These are phyloP conservation scores for Brachymystax lenok DNA, from an alignment of 2,797 vertebrate genomes.

Conservation along the genomic window DNA sequence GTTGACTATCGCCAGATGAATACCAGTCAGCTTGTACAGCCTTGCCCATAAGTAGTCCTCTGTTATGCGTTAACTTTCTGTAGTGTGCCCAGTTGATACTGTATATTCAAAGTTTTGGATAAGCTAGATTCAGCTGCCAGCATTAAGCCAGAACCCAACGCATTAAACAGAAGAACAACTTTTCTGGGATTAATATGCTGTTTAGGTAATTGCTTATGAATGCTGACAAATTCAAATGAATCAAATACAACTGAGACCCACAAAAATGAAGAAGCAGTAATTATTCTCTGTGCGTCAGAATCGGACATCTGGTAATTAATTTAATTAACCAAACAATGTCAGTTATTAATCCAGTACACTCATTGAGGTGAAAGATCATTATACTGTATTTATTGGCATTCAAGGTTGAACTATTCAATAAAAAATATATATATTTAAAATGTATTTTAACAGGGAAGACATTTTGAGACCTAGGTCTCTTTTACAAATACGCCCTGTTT, in stretches of 20 bases:
- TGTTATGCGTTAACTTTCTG: not conserved
- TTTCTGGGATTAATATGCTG: not conserved
- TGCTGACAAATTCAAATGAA: constrained; percentile 1
- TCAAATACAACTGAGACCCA: not conserved
- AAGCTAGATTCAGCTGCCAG: not conserved
- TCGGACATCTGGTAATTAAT: not conserved
- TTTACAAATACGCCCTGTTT: too few relatives aligned
- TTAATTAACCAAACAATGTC: not conserved
- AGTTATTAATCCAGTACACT: not conserved
- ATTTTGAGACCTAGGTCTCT: too few relatives aligned
- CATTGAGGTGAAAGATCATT: not conserved
- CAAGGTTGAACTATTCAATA: not conserved
- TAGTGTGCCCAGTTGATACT: not conserved
- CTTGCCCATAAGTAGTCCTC: not conserved
- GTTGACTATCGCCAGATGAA: not conserved
- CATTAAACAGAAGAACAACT: not conserved
- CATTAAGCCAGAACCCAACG: not conserved
- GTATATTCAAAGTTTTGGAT: not conserved
- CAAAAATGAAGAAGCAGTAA: constrained; percentile 1
- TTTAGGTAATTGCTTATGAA: constrained; percentile 2
- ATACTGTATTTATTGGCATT: not conserved
- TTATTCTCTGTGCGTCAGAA: constrained; percentile 2
- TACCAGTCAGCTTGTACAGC: not conserved
- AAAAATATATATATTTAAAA: not conserved
- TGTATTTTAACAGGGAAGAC: too few relatives aligned